These are phyloP conservation scores for Pheosia tremula DNA, from an alignment of 2,888 invertebrate species.

Conservation along the genomic window DNA sequence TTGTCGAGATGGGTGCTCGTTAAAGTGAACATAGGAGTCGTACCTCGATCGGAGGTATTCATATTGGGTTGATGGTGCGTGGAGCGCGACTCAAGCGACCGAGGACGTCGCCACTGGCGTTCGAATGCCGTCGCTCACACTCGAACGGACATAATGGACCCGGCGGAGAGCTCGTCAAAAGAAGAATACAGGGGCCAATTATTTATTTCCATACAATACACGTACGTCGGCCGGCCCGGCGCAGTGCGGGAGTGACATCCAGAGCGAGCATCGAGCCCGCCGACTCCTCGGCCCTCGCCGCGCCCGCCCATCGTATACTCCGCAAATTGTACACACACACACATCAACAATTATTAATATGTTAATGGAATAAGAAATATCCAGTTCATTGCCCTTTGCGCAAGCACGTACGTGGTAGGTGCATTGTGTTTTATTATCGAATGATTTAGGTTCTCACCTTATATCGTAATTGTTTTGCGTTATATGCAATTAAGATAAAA, in stretches of 20 bases:
- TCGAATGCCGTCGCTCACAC: slow-evolving; percentile 77
- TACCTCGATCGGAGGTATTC: slow-evolving; percentile 79
- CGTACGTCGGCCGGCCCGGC: slow-evolving; percentile 73
- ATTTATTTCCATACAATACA: slow-evolving; percentile 82
- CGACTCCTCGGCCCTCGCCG: slow-evolving; percentile 10
- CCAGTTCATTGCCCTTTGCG: slow-evolving; percentile 24
- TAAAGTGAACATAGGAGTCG: slow-evolving; percentile 57
- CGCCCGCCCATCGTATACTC: slow-evolving; percentile 31
- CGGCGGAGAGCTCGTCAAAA: slow-evolving; percentile 80
- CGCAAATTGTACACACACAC: slow-evolving; percentile 11
- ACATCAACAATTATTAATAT: slow-evolving; percentile 16
- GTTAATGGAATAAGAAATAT: slow-evolving; percentile 24
- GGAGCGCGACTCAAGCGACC: slow-evolving; percentile 74
- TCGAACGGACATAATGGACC: slow-evolving; percentile 79
- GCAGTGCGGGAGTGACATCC: slow-evolving; percentile 74
- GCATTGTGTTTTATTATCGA: not conserved
- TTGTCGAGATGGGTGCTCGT: slow-evolving; percentile 33
- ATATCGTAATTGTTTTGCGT: not conserved
- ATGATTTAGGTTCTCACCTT: not conserved
- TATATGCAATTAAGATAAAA: too few species aligned
- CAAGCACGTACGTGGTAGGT: slow-evolving; percentile 4
- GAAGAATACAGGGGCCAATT: slow-evolving; percentile 81
- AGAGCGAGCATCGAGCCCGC: slow-evolving; percentile 45
- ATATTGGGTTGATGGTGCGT: slow-evolving; percentile 63
- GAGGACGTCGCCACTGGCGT: slow-evolving; percentile 78